A percentile compares a stretch with the other conserved stretches of the same genome.
phyloP scores from a whole-genome alignment of 2,797 vertebrate genomes.

The Alexandromys oeconomus region DNA sequence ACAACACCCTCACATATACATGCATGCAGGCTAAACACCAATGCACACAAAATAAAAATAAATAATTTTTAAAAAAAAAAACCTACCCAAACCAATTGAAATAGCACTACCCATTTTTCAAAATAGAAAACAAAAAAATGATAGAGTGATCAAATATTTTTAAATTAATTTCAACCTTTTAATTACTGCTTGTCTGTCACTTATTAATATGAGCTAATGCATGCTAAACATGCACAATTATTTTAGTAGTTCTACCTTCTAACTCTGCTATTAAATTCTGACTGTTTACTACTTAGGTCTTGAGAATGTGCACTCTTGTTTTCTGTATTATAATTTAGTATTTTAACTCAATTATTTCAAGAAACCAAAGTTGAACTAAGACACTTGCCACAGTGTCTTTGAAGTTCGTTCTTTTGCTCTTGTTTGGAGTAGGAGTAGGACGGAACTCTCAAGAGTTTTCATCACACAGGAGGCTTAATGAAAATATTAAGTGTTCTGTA shows the following conservation, averaged over 20 bases:
- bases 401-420: background rate
- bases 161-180: background rate
- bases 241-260: background rate
- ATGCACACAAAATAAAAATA: background rate
- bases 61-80: background rate
- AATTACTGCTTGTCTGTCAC: background rate
- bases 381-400: background rate
- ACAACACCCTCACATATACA: background rate
- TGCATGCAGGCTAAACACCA: background rate
- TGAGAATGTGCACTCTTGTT: background rate
- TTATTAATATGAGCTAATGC: constrained; percentile 6
- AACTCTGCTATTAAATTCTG: constrained; percentile 1
- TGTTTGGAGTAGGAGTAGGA: background rate
- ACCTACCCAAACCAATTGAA: background rate
- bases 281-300: background rate
- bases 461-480: constrained; percentile 20
- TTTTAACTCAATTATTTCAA: constrained; percentile 10
- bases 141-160: background rate
- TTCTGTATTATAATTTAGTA: background rate
- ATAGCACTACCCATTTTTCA: constrained; percentile 22
- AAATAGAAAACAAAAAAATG: background rate
- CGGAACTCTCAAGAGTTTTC: background rate
- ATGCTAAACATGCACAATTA: background rate
- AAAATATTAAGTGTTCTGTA: constrained; percentile 32
- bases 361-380: constrained; percentile 14